Percentiles rank a stretch among this genome's conserved stretches.
Evolutionary conservation across 1,140 invertebrate species (phyloP).

Genomic region (Prorops nasuta): DNA sequence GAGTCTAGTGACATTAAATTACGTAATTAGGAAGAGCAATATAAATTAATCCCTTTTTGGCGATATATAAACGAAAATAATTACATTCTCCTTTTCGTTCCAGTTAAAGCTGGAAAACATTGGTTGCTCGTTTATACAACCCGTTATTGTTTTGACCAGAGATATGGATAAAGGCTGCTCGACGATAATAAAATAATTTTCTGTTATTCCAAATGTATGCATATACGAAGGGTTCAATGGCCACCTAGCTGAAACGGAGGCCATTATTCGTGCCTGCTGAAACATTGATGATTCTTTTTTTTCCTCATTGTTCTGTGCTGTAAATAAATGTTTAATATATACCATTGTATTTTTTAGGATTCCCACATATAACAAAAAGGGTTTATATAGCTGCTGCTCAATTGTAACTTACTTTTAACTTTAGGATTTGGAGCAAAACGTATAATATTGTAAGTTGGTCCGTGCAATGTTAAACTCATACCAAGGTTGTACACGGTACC

Average conservation of each 20-base stretch:
- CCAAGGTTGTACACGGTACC: constrained; percentile 81
- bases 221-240: constrained; percentile 78
- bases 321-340: not conserved
- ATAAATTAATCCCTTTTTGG: not conserved
- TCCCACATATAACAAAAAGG: no score
- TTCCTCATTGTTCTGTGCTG: constrained; percentile 27
- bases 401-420: constrained; percentile 40
- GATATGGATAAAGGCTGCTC: constrained; percentile 81
- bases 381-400: no score
- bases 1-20: no score
- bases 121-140: constrained; percentile 64
- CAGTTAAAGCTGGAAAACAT: constrained; percentile 66
- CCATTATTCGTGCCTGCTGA: constrained; percentile 68
- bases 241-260: constrained; percentile 71
- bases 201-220: constrained; percentile 85
- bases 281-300: constrained; percentile 63
- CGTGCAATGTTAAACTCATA: constrained; percentile 64
- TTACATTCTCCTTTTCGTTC: constrained; percentile 70
- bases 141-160: constrained; percentile 59
- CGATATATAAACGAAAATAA: constrained; percentile 3
- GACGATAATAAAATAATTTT: constrained; percentile 80
- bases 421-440: constrained; percentile 61
- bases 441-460: constrained; percentile 70
- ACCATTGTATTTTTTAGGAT: not conserved
- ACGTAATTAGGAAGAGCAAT: no score